Base-by-base conservation (phyloP, 1,140 invertebrate genomes). In the Physella acuta region DNA sequence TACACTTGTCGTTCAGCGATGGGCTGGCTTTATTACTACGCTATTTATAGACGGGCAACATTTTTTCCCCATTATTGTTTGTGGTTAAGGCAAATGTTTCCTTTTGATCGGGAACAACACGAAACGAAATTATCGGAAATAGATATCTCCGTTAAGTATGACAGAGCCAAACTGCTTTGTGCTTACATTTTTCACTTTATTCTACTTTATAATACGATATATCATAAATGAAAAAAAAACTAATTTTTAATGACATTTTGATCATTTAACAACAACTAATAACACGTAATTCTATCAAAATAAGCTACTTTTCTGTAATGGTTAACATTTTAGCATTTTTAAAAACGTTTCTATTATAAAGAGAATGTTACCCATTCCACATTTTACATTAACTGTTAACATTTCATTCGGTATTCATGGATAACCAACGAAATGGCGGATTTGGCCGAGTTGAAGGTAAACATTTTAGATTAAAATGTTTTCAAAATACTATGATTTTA, bases 381-480 rank as follows among this genome's bases (percentile, higher is more conserved):
- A 28, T 63, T 63, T 63, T 63, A 44, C 4, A 63, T 17, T 14
- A 65, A 4, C 33, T 65, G 63, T 52, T 52, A 65, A 65, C 39
- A 52, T 65, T 53, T 4, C 39, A 30, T 52, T 65, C 34, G 39
- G 31, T 28, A n/a, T 34, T 28, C 28, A 65, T 65, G 63, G 60
- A 62, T 62, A 62, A 20, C 37, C 60, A 8, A 62, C 5, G 63
- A 65, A 30, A 65, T 65, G 63, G 63, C 63, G 63, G 63, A 65
- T 65, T 65, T 65, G 63, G 63, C 63, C 5, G 63, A 65, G 33
- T 53, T 65, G 49, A 65, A 65, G 63, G 63, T 65, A 65, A 52
- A 62, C 39, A 44, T 44, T 44, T 44, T 44, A 44, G 8, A 44
- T 11, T 44, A 44, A 44, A 11, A 11, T 44, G 8, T 44, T 44